Base-by-base conservation (phyloP, 1,140 invertebrate species). In the Diachasma alloeum region DNA sequence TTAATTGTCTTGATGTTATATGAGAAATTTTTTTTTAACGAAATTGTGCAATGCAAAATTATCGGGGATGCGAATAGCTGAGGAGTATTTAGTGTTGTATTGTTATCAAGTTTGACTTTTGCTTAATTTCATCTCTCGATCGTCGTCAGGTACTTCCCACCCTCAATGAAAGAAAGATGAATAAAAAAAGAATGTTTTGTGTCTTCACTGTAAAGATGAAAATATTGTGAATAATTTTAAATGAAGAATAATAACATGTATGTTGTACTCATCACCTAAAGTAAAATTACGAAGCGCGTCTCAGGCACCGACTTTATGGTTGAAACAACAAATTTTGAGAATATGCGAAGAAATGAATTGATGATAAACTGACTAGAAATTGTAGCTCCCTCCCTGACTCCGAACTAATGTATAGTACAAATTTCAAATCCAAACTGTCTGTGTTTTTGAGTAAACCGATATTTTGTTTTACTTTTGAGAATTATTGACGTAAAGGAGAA, bases 311-410 rank as follows among this genome's bases (percentile, higher is more conserved):
- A 66, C 31, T 66, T 66, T 31, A 36, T 22, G 13, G 19, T 22
- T 59, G 22, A 82, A 76, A 67, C n/a, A 37, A 80, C 66, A 75
- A 74, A 80, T 46, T 44, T n/a, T 74, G 10, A 72, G 44, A 74
- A 73, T 31, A 31, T 31, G 2, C 6, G 6, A 31, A 24, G 72
- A 74, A 77, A 70, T 76, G 22, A 74, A 81, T 66, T 71, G 78
- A 81, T 81, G 80, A 83, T 76, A 69, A 77, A 78, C 69, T 46
- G 74, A 53, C 17, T 17, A 71, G 79, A 85, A 78, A 85, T 78
- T 81, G 70, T 85, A 84, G 66, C 26, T 68, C 66, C 66, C 66
- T 68, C 66, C 36, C 59, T 24, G 66, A 68, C 74, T 59, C 67
- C 44, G 66, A 42, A 59, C 66, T 70, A 76, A 76, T 76, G 67